Conservation (phyloP, 2,797 vertebrate species). For the Dallia pectoralis region DNA sequence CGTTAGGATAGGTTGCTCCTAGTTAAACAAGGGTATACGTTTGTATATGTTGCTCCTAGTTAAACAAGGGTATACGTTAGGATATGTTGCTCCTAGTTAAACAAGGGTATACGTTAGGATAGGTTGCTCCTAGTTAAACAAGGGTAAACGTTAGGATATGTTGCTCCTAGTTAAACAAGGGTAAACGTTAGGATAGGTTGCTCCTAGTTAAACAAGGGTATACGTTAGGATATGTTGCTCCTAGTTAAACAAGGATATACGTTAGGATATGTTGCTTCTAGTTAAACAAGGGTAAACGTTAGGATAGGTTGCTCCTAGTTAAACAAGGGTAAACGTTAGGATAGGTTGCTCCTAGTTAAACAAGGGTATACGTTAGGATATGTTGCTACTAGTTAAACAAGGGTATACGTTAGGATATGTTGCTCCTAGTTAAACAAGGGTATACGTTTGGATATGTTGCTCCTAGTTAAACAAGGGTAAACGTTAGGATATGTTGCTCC, state of each 20-base stretch:
- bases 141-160: conserved; percentile 76
- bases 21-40: conserved; percentile 79
- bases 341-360: neutral
- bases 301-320: neutral
- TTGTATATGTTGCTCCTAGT: neutral
- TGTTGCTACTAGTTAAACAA: conserved; percentile 47
- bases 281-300: conserved; percentile 79
- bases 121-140: conserved; percentile 39
- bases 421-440: conserved; percentile 72
- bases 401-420: conserved; percentile 75
- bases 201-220: conserved; percentile 78
- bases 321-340: conserved; percentile 80
- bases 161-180: conserved; percentile 66
- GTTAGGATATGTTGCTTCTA: neutral
- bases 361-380: conserved; percentile 80
- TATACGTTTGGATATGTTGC: conserved; percentile 55
- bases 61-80: conserved; percentile 80
- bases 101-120: conserved; percentile 80
- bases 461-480: conserved; percentile 78
- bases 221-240: conserved; percentile 21
- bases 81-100: neutral
- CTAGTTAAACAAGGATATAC: conserved; percentile 79
- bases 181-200: conserved; percentile 64
- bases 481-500: conserved; percentile 17
- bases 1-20: conserved; percentile 2